Conservation (phyloP, 2,113 vertebrate genomes). For the Brienomyrus longianalis region DNA sequence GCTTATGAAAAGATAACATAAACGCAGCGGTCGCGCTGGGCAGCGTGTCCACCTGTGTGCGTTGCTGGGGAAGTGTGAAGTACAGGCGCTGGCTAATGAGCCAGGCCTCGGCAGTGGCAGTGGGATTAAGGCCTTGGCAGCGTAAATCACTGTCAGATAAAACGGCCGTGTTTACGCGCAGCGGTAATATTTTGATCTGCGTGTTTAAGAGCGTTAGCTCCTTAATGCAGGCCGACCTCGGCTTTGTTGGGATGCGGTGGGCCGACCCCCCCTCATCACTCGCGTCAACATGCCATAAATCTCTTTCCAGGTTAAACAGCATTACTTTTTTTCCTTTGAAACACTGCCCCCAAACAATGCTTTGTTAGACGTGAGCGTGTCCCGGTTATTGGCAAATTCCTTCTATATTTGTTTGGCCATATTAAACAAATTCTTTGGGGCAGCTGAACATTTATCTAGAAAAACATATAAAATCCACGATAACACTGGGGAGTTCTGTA, state of each 20-base stretch:
- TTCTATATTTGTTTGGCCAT: slow-evolving; percentile 54
- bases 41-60: slow-evolving; percentile 79
- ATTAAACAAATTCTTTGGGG: slow-evolving; percentile 45
- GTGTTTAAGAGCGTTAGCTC: slow-evolving; percentile 76
- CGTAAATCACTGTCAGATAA: slow-evolving; percentile 81
- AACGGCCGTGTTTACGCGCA: slow-evolving; percentile 69
- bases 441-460: slow-evolving; percentile 18
- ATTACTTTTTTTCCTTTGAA: slow-evolving; percentile 35
- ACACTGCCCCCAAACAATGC: slow-evolving; percentile 45
- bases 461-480: slow-evolving; percentile 15
- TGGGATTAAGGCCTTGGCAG: slow-evolving; percentile 71
- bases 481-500: slow-evolving; percentile 12
- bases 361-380: slow-evolving; percentile 52
- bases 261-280: slow-evolving; percentile 60
- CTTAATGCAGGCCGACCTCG: slow-evolving; percentile 75
- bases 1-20: slow-evolving; percentile 90
- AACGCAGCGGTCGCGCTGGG: slow-evolving; percentile 66
- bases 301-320: slow-evolving; percentile 53
- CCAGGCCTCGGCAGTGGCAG: slow-evolving; percentile 55
- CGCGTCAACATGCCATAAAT: slow-evolving; percentile 75
- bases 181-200: slow-evolving; percentile 84
- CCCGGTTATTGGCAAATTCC: slow-evolving; percentile 61
- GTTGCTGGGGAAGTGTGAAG: slow-evolving; percentile 70
- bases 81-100: slow-evolving; percentile 77
- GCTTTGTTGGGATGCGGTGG: slow-evolving; percentile 57